A percentile compares a stretch with the other conserved stretches of the same genome.
Conservation (phyloP, 2,797 vertebrate species). For the Chromobotia macracanthus region DNA sequence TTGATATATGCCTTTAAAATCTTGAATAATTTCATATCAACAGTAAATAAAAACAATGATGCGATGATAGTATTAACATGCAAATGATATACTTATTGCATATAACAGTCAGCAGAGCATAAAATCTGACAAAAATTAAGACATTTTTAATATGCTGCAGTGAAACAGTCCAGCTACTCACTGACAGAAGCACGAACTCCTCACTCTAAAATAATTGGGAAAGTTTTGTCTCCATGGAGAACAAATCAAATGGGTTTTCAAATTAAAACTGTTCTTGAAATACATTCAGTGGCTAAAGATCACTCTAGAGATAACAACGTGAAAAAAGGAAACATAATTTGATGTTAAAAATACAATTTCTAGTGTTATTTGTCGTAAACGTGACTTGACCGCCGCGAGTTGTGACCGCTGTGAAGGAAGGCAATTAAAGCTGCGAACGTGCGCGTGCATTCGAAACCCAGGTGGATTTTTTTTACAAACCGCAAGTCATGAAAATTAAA, state of each 20-base stretch:
- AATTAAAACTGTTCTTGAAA: conserved; percentile 17
- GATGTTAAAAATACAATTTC: conserved; percentile 8
- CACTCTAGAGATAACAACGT: conserved; percentile 9
- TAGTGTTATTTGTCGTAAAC: conserved; percentile 9
- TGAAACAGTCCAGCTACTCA: background rate
- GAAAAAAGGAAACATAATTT: conserved; percentile 9
- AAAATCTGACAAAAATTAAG: background rate
- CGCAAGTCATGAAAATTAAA: conserved; percentile 30
- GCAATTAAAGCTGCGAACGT: conserved; percentile 44
- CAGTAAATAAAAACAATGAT: background rate
- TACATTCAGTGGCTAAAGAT: conserved; percentile 8
- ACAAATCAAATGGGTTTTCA: conserved; percentile 36
- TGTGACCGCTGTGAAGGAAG: conserved; percentile 35
- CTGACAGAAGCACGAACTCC: conserved; percentile 16
- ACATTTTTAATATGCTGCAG: background rate
- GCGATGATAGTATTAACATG: background rate
- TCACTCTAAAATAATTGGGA: conserved; percentile 31
- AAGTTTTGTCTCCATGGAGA: conserved; percentile 49
- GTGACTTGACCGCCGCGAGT: conserved; percentile 15
- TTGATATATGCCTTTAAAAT: background rate
- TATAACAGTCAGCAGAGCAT: background rate
- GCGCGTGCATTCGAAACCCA: background rate
- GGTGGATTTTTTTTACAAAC: conserved; percentile 10
- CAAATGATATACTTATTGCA: background rate
- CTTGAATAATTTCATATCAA: background rate